phyloP scores from a whole-genome alignment of 2,888 invertebrate genomes.

The Theodoxus fluviatilis region DNA sequence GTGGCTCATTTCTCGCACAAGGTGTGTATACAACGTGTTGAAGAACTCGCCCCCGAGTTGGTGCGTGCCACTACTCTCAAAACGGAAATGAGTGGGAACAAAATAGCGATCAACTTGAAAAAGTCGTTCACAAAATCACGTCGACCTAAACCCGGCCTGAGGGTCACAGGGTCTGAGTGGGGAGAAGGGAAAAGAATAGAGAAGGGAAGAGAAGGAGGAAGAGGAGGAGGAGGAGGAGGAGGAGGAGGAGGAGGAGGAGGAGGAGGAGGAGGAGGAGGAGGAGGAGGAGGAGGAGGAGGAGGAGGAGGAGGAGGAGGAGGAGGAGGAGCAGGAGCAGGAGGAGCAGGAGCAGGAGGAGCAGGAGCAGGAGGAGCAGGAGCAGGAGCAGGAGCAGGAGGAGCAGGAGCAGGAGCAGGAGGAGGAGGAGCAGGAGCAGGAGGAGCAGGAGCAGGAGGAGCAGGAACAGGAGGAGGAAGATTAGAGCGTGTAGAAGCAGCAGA shows the following conservation, averaged over 20 bases:
- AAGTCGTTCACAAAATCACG: no score
- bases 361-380: neutral
- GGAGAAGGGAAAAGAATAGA: no score
- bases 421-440: constrained; percentile 8
- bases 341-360: neutral
- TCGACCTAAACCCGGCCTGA: no score
- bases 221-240: neutral
- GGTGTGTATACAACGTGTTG: no score
- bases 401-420: neutral
- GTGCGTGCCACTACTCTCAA: no score
- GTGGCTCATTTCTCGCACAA: no score
- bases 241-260: neutral
- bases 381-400: neutral
- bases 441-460: neutral
- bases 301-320: neutral
- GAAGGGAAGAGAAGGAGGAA: no score
- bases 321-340: neutral
- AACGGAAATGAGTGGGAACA: no score
- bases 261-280: constrained; percentile 1
- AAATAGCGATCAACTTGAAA: no score
- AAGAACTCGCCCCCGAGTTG: no score
- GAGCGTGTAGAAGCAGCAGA: no score
- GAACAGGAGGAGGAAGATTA: neutral
- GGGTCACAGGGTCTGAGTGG: no score
- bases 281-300: neutral